Percentiles rank a stretch among this genome's conserved stretches.
Evolutionary conservation across 2,888 invertebrate genomes (phyloP).

Genomic region (Drosophila meridionalis): DNA sequence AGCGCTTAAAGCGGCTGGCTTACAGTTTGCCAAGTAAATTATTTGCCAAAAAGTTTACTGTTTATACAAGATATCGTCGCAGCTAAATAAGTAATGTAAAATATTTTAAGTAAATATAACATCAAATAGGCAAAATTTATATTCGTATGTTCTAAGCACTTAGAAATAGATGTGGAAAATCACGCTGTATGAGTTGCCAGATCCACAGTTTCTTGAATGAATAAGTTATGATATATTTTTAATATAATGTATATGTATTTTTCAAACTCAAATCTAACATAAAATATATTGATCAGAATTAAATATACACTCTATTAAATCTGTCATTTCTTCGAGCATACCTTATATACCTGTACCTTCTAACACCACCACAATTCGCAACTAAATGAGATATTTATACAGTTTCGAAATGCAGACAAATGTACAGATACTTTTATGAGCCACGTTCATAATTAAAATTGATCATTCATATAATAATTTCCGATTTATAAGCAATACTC

Average conservation of each 20-base stretch:
- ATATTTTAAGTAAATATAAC: too few relatives aligned
- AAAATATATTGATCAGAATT: too few relatives aligned
- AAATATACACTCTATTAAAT: too few relatives aligned
- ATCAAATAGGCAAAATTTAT: not conserved
- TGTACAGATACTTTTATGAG: not conserved
- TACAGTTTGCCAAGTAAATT: conserved; percentile 1
- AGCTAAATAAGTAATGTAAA: not conserved
- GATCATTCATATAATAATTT: not conserved
- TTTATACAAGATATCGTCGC: not conserved
- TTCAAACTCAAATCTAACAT: too few relatives aligned
- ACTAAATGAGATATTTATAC: not conserved
- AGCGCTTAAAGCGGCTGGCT: not conserved
- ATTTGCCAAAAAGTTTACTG: not conserved
- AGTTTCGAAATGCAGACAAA: too few relatives aligned
- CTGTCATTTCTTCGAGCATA: too few relatives aligned
- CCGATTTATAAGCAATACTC: not conserved
- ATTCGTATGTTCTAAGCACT: not conserved
- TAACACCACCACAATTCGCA: too few relatives aligned
- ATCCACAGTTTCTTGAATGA: not conserved
- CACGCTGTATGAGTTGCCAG: not conserved
- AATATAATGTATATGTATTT: not conserved
- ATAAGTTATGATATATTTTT: not conserved
- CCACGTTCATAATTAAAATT: not conserved
- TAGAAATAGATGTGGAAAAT: not conserved
- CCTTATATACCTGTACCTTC: too few relatives aligned